Percentiles rank a stretch among this genome's conserved stretches.
phyloP scores from a whole-genome alignment of 2,113 vertebrate genomes.

The Phalacrocorax aristotelis region DNA sequence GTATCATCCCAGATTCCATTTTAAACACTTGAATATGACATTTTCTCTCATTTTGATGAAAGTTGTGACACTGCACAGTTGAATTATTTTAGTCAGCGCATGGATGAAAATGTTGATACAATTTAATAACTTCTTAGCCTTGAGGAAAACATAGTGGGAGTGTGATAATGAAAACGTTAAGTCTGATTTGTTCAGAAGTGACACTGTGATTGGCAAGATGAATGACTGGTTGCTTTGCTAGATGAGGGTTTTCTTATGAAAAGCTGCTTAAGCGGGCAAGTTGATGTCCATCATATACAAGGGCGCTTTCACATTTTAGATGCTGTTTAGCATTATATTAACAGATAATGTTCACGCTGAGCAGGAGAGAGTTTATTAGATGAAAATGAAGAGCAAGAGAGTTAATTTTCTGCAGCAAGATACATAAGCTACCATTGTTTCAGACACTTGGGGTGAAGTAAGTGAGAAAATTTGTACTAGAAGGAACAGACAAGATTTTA shows the following conservation, averaged over 20 bases:
- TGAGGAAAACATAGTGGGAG: slow-evolving; percentile 35
- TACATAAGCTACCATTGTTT: background rate
- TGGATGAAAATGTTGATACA: slow-evolving; percentile 11
- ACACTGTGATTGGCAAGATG: slow-evolving; percentile 14
- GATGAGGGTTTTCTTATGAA: background rate
- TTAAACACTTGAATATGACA: background rate
- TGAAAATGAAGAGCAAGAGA: background rate
- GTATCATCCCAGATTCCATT: background rate
- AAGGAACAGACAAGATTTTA: background rate
- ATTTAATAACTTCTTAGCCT: slow-evolving; percentile 26
- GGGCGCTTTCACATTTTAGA: background rate
- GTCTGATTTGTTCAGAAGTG: slow-evolving; percentile 35
- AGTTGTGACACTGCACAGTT: background rate
- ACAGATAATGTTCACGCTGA: background rate
- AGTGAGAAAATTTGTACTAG: background rate
- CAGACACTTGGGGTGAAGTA: background rate
- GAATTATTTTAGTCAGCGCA: slow-evolving; percentile 10
- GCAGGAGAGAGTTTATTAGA: background rate
- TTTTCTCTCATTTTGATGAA: background rate
- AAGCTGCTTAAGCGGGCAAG: background rate
- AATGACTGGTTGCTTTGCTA: slow-evolving; percentile 7
- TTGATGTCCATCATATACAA: background rate
- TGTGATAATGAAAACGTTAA: slow-evolving; percentile 32
- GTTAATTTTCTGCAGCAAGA: background rate
- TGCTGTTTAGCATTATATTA: background rate